Evolutionary conservation across 2,797 vertebrate genomes (phyloP).

Genomic region (Acanthiza pusilla): DNA sequence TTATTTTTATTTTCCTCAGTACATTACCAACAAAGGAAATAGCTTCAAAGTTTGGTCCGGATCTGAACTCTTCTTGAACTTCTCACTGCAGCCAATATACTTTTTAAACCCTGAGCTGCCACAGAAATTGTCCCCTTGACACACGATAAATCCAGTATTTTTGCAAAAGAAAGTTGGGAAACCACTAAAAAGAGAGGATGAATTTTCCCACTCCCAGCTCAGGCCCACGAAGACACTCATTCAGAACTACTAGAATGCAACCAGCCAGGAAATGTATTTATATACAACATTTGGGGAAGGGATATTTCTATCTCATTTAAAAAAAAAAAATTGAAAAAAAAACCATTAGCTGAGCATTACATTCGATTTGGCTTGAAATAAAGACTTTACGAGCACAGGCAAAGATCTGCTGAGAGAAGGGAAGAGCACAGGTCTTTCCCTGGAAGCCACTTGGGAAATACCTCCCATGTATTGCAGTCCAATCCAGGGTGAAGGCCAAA

Average conservation of each 20-base stretch:
- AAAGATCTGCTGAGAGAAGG: background rate
- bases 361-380: background rate
- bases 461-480: background rate
- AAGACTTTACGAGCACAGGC: background rate
- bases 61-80: constrained; percentile 52
- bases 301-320: background rate
- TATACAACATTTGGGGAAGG: background rate
- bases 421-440: background rate
- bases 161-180: background rate
- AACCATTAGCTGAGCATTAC: background rate
- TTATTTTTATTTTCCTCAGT: background rate
- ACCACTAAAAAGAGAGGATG: background rate
- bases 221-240: background rate
- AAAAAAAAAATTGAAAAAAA: too few relatives aligned
- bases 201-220: background rate
- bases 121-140: background rate
- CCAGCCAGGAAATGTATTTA: background rate
- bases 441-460: background rate
- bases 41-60: background rate
- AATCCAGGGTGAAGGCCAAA: background rate
- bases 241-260: background rate
- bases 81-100: background rate
- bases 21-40: constrained; percentile 16
- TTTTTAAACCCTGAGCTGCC: background rate
- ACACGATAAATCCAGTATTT: background rate